A percentile compares a stretch with the other conserved stretches of the same genome.
These are phyloP conservation scores for Wasmannia auropunctata DNA, from an alignment of 1,140 invertebrate genomes.

Conservation along the genomic window DNA sequence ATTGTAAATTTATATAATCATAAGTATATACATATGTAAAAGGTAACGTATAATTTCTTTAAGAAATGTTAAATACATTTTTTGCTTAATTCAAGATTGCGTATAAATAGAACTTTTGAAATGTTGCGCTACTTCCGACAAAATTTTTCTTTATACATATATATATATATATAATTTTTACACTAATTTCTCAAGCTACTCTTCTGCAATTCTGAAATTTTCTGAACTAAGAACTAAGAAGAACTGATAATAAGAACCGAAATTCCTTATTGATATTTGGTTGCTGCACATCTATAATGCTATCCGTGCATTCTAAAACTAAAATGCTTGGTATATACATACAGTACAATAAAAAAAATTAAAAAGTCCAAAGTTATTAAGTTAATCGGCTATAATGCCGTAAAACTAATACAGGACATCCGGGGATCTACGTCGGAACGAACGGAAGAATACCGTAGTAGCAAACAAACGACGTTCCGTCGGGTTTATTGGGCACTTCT, in stretches of 20 bases:
- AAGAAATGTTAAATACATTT: not conserved
- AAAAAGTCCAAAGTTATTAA: not conserved
- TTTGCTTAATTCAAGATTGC: not conserved
- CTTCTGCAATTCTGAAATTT: not conserved
- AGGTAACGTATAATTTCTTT: not conserved
- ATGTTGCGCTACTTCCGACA: not conserved
- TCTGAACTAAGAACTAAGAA: too few species aligned
- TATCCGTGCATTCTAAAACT: not conserved
- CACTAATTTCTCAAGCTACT: not conserved
- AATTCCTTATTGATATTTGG: not conserved
- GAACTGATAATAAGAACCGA: too few species aligned
- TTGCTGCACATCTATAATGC: not conserved
- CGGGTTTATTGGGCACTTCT: constrained; percentile 64
- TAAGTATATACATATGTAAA: not conserved
- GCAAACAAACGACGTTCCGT: constrained; percentile 19
- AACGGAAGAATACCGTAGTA: constrained; percentile 8
- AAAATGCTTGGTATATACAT: too few species aligned
- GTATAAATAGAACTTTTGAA: not conserved
- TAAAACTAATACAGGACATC: constrained; percentile 34
- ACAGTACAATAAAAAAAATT: too few species aligned
- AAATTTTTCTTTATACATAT: not conserved
- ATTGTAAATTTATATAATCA: not conserved
- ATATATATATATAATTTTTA: not conserved
- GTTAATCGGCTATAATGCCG: constrained; percentile 22
- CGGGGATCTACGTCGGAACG: constrained; percentile 14